These are phyloP conservation scores for Kryphioiulus occultus DNA, from an alignment of 2,888 invertebrate species.

Conservation along the genomic window DNA sequence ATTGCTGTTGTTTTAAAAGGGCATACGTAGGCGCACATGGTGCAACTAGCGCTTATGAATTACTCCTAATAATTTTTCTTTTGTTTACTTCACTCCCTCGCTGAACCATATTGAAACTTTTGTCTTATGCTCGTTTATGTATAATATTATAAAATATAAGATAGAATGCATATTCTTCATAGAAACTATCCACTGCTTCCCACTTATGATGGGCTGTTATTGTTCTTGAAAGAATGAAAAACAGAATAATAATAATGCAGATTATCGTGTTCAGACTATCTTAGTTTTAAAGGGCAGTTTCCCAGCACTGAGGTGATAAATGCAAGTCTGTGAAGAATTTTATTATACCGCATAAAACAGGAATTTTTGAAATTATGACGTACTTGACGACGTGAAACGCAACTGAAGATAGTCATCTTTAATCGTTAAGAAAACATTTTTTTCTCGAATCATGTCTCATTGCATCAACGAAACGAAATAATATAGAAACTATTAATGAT, in stretches of 20 bases:
- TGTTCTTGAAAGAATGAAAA: neutral
- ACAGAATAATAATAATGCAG: constrained; percentile 6
- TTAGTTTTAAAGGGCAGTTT: constrained; percentile 18
- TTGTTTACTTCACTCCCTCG: neutral
- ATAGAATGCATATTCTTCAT: neutral
- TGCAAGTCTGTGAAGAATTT: neutral
- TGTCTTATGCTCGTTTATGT: neutral
- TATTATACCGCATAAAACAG: neutral
- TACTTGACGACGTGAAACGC: neutral
- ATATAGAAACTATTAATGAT: too few relatives aligned
- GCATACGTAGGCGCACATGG: constrained; percentile 20
- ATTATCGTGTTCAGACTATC: neutral
- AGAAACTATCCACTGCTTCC: neutral
- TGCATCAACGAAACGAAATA: neutral
- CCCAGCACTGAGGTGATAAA: neutral
- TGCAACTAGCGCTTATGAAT: constrained; percentile 11
- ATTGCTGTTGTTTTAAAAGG: constrained; percentile 35
- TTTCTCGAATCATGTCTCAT: neutral
- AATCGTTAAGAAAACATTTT: neutral
- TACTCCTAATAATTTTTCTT: neutral
- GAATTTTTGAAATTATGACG: neutral
- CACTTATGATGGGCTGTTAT: neutral
- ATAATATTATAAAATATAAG: neutral
- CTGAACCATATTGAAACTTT: neutral
- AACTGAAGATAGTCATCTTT: neutral